Percentiles rank a stretch among this genome's conserved stretches.
Evolutionary conservation across 2,797 vertebrate species (phyloP).

Genomic region (Eutrigla gurnardus): DNA sequence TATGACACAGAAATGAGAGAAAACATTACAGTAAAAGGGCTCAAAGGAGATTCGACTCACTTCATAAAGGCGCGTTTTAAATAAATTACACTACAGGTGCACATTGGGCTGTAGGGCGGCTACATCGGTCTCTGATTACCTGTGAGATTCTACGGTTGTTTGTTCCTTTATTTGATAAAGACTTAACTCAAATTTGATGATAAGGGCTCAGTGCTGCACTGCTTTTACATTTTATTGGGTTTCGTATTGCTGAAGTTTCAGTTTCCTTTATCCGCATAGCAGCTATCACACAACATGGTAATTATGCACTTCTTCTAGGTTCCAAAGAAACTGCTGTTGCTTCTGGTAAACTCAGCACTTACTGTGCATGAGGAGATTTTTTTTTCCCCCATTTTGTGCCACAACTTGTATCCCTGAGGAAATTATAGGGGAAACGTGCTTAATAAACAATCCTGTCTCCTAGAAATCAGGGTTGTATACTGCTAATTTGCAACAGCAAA

Average conservation of each 20-base stretch:
- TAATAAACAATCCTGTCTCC: slow-evolving; percentile 52
- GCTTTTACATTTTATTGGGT: slow-evolving; percentile 19
- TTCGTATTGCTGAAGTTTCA: slow-evolving; percentile 47
- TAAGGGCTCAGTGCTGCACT: background rate
- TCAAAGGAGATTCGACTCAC: background rate
- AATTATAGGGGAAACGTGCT: slow-evolving; percentile 57
- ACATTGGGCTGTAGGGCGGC: background rate
- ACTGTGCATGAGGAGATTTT: slow-evolving; percentile 56
- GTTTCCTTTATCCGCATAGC: slow-evolving; percentile 41
- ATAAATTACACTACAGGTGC: slow-evolving; percentile 12
- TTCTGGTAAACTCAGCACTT: slow-evolving; percentile 66
- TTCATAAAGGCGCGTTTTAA: slow-evolving; percentile 1
- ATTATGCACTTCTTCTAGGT: slow-evolving; percentile 50
- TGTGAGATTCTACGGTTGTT: slow-evolving; percentile 9
- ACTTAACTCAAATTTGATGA: background rate
- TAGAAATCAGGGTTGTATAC: slow-evolving; percentile 36
- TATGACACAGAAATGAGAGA: slow-evolving; percentile 47
- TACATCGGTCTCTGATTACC: slow-evolving; percentile 5
- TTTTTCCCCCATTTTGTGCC: slow-evolving; percentile 35
- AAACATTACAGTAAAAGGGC: slow-evolving; percentile 36
- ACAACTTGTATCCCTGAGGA: slow-evolving; percentile 58
- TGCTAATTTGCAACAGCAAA: slow-evolving; percentile 35
- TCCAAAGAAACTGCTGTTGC: slow-evolving; percentile 56
- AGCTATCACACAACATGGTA: slow-evolving; percentile 58
- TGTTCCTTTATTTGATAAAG: background rate